Conservation (phyloP, 2,888 invertebrate species). For the Stenolophus ochropezus region DNA sequence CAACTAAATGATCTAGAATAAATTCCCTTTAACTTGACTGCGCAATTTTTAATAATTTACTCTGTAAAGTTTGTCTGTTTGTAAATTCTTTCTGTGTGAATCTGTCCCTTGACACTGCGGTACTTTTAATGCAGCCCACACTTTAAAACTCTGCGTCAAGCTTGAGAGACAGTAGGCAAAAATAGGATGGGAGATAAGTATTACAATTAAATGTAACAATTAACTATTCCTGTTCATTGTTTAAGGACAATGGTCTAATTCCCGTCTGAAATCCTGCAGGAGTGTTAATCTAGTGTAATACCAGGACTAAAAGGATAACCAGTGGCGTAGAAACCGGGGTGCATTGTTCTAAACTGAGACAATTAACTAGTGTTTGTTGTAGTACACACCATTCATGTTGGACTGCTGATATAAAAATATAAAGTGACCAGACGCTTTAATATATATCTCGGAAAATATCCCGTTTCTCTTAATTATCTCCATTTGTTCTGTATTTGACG, state of each 20-base stretch:
- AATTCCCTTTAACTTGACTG: neutral
- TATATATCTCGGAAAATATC: too few species aligned
- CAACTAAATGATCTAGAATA: neutral
- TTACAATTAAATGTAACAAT: neutral
- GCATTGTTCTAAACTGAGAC: neutral
- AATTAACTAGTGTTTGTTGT: neutral
- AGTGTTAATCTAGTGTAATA: neutral
- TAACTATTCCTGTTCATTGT: neutral
- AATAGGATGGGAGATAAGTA: neutral
- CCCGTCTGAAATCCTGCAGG: neutral
- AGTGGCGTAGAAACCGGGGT: neutral
- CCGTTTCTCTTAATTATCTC: too few species aligned
- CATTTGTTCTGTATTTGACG: too few species aligned
- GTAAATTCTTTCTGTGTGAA: neutral
- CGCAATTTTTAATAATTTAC: neutral
- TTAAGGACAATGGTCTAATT: neutral
- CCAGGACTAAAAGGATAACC: neutral
- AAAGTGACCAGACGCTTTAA: too few species aligned
- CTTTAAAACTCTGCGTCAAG: neutral
- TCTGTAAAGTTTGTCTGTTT: neutral
- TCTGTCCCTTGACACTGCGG: neutral
- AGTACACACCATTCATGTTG: neutral
- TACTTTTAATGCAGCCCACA: too few species aligned
- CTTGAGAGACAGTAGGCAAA: neutral
- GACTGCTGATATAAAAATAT: too few species aligned